A percentile compares a stretch with the other conserved stretches of the same genome.
These are phyloP conservation scores for Pedetes capensis DNA, from an alignment of 2,113 vertebrate species.

Conservation along the genomic window DNA sequence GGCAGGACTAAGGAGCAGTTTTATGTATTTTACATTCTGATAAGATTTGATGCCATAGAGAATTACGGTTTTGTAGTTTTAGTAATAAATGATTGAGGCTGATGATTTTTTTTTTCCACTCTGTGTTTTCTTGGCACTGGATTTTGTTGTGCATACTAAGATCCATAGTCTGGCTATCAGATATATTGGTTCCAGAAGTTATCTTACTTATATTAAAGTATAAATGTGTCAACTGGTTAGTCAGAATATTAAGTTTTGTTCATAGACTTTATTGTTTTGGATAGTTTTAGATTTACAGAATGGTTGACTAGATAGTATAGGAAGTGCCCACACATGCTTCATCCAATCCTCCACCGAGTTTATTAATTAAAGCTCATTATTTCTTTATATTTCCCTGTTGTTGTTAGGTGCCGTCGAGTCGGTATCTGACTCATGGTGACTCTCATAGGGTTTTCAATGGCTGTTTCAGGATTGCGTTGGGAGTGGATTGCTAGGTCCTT, in stretches of 20 bases:
- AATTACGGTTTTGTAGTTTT: background rate
- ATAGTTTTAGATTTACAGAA: background rate
- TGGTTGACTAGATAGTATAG: background rate
- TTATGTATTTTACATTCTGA: background rate
- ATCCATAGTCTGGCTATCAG: background rate
- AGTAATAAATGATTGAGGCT: background rate
- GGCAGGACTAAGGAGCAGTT: background rate
- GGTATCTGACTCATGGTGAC: no score
- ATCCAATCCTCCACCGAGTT: no score
- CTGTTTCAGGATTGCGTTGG: no score
- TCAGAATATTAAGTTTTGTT: slow-evolving; percentile 15
- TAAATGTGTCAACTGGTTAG: background rate
- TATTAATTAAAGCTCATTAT: background rate
- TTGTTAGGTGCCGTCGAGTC: no score
- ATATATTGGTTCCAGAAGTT: background rate
- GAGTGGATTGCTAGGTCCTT: no score
- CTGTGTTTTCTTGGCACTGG: background rate
- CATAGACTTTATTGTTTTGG: background rate
- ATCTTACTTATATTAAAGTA: background rate
- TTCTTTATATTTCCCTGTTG: no score
- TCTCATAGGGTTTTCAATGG: no score
- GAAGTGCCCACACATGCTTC: background rate
- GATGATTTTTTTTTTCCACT: background rate
- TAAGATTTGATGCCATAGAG: background rate
- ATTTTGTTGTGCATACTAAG: background rate